Conservation (phyloP, 1,140 invertebrate genomes). For the Formica selysi region DNA sequence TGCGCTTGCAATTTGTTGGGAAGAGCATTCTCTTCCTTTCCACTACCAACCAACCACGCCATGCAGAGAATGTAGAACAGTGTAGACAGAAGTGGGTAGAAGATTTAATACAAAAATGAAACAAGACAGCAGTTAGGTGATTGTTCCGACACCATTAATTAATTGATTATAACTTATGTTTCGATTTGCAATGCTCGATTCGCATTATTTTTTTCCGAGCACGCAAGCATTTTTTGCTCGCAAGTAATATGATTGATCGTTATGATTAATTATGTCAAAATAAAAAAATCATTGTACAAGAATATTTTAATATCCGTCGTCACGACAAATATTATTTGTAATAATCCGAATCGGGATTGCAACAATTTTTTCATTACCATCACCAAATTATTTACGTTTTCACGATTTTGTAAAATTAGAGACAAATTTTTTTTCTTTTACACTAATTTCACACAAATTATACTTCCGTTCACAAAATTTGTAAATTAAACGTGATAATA, state of each 20-base stretch:
- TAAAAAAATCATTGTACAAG: background rate
- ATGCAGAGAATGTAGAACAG: slow-evolving; percentile 89
- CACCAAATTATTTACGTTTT: slow-evolving; percentile 73
- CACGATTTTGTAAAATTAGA: slow-evolving; percentile 5
- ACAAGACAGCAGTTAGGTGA: slow-evolving; percentile 86
- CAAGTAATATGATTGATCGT: slow-evolving; percentile 2
- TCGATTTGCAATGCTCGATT: slow-evolving; percentile 75
- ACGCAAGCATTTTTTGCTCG: background rate
- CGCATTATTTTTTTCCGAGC: slow-evolving; percentile 67
- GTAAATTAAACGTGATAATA: slow-evolving; percentile 21
- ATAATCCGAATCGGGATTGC: slow-evolving; percentile 81
- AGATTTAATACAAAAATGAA: slow-evolving; percentile 86
- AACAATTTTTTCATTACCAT: slow-evolving; percentile 76
- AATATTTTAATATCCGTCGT: slow-evolving; percentile 11
- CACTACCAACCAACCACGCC: slow-evolving; percentile 89
- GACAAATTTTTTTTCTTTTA: background rate
- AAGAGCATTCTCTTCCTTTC: slow-evolving; percentile 91
- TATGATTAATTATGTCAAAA: background rate
- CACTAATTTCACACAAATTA: slow-evolving; percentile 30
- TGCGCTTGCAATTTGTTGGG: slow-evolving; percentile 90
- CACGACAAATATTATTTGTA: slow-evolving; percentile 28
- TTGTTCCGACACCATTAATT: slow-evolving; percentile 85
- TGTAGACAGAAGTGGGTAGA: slow-evolving; percentile 86
- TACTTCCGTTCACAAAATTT: background rate
- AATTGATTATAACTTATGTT: slow-evolving; percentile 74